These are phyloP conservation scores for Sus scrofa DNA, from an alignment of 2,113 vertebrate genomes.

Conservation along the genomic window T2T-Sscrofa CM000828.6:55217001-55217500, in stretches of 20 bases:
- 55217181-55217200: neutral
- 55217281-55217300: neutral
- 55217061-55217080: neutral
- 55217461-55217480: neutral
- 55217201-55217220: neutral
- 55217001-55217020: neutral
- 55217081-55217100: neutral
- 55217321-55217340: neutral
- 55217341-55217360: neutral
- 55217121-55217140: neutral
- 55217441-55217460: constrained; percentile 37
- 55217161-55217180: neutral
- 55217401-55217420: constrained; percentile 50
- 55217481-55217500: neutral
- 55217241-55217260: neutral
- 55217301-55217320: constrained; percentile 8
- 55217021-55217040: neutral
- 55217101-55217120: neutral
- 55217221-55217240: neutral
- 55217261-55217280: neutral
- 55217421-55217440: constrained; percentile 19
- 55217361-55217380: constrained; percentile 47
- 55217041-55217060: neutral
- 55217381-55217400: constrained; percentile 53
- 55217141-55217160: neutral